Base-by-base conservation (phyloP, 1,140 invertebrate species). In the Idris sp. region DNA sequence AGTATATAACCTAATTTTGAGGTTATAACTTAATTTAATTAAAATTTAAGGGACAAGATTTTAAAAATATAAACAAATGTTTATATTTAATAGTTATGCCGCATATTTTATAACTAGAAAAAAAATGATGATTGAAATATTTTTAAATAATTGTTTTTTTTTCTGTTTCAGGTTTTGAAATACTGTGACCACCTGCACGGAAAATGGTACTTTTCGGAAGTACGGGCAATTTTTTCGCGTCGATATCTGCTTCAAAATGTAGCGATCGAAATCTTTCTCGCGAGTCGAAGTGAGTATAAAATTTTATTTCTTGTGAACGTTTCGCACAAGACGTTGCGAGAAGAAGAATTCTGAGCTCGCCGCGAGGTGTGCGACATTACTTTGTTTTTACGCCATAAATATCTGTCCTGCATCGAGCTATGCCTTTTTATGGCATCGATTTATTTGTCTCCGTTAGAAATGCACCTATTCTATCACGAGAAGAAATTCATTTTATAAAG, bases 171-270 rank as follows among this genome's bases (percentile, higher is more conserved):
- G 95, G 95, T 98, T 16, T 87, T 99, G 58, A 96, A 96, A 80
- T 99, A 99, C 87, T 98, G 97, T 84, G 97, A 99, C 83, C 95
- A 98, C 85, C 89, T 99, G 2, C 98, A 99, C 86, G 97, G 97
- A 73, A 98, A 99, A 90, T 99, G 98, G 98, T 97, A 98, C 89
- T 99, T 99, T 89, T 97, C 95, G 49, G 98, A 99, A 89, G 96
- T 99, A 40, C 92, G 98, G 10, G 98, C 98, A 25, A 98, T 99
- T 77, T 99, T 99, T 89, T 97, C 97, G 1, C 90, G 98, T 4
- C 91, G 97, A 25, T 99, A 99, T 84, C 90, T 99, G 8, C 91
- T 99, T 36, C 98, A 99, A 86, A 99, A 98, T 89, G 93, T 97
- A 30, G 97, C 97, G 38, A 93, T 99, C 80, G 98, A 99, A 89